Conservation (phyloP, 2,797 vertebrate species). For the Myioborus miniatus region DNA sequence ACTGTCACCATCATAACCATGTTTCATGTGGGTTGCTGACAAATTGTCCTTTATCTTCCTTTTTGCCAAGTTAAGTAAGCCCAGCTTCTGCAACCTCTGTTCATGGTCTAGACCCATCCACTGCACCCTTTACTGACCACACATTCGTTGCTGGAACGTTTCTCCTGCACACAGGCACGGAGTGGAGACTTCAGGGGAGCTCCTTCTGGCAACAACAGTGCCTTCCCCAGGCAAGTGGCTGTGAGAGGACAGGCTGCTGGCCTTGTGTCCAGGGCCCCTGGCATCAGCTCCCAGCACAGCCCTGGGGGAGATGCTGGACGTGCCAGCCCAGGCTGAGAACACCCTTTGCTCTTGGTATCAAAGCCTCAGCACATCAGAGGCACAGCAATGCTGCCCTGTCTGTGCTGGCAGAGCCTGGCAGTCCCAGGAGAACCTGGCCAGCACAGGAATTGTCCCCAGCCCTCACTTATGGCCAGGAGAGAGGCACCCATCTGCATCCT, state of each 20-base stretch:
- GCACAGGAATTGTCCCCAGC: neutral
- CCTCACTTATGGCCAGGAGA: neutral
- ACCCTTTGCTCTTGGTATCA: neutral
- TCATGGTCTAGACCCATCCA: neutral
- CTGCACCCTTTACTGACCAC: neutral
- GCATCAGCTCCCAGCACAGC: fast-evolving
- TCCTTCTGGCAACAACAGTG: neutral
- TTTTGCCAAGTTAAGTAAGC: neutral
- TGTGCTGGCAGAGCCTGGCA: neutral
- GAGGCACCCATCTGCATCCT: neutral
- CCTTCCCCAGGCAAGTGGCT: neutral
- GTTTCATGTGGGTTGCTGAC: neutral
- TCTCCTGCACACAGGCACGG: neutral
- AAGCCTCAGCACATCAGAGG: neutral
- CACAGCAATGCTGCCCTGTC: neutral
- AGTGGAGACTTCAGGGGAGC: neutral
- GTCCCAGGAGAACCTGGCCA: neutral
- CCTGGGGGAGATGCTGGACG: neutral
- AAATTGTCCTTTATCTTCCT: neutral
- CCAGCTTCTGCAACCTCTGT: neutral
- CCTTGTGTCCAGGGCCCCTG: neutral
- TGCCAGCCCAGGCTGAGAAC: neutral
- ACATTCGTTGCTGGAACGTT: neutral
- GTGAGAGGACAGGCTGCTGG: neutral
- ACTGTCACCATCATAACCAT: neutral